Conservation (phyloP, 2,888 invertebrate species). For the Lepas anatifera region DNA sequence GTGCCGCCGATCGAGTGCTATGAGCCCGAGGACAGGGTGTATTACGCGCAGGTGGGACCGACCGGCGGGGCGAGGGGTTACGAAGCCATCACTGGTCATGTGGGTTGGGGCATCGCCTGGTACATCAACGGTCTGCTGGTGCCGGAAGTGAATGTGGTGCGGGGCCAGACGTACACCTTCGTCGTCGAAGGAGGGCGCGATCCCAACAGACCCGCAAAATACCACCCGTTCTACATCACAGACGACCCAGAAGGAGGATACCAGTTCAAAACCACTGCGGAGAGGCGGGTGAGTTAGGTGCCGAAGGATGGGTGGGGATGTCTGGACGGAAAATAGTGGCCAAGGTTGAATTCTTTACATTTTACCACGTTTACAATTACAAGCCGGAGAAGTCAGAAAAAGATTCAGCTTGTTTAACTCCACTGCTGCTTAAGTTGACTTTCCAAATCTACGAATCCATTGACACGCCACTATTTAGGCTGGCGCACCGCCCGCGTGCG, state of each 20-base stretch:
- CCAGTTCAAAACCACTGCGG: conserved; percentile 65
- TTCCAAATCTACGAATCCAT: too few relatives aligned
- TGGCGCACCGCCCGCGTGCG: too few relatives aligned
- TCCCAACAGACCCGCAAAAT: conserved; percentile 62
- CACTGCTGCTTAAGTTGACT: too few relatives aligned
- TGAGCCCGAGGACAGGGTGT: conserved; percentile 80
- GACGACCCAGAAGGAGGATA: conserved; percentile 85
- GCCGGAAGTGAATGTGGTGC: conserved; percentile 75
- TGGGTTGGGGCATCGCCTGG: conserved; percentile 88
- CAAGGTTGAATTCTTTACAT: too few relatives aligned
- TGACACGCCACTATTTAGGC: too few relatives aligned
- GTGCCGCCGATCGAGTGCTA: conserved; percentile 79
- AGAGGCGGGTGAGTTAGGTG: conserved; percentile 54
- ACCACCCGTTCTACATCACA: conserved; percentile 82
- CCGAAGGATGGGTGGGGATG: too few relatives aligned
- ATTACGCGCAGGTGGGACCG: conserved; percentile 87
- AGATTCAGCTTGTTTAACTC: too few relatives aligned
- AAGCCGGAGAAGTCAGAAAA: too few relatives aligned
- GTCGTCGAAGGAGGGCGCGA: conserved; percentile 72
- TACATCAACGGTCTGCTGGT: conserved; percentile 82
- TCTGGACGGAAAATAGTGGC: too few relatives aligned
- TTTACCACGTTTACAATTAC: too few relatives aligned
- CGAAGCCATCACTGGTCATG: conserved; percentile 62
- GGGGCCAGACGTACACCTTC: conserved; percentile 76
- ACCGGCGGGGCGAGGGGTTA: conserved; percentile 83